These are phyloP conservation scores for Caloenas nicobarica DNA, from an alignment of 2,113 vertebrate genomes.

Conservation along the genomic window DNA sequence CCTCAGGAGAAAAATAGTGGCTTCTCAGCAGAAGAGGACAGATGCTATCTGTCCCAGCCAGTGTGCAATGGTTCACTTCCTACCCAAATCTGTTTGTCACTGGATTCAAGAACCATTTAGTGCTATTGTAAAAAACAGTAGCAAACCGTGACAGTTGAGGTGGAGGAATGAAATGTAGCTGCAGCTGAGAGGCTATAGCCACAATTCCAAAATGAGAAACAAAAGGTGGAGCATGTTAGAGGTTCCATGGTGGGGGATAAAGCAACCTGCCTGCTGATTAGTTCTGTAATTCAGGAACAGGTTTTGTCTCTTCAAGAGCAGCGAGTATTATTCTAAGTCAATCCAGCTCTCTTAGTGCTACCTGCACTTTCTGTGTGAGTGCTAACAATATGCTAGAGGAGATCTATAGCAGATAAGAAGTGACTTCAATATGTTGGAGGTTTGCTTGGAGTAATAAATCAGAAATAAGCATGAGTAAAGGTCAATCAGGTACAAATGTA, in stretches of 20 bases:
- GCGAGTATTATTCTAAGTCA: not conserved
- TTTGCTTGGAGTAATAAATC: not conserved
- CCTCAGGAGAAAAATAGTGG: not conserved
- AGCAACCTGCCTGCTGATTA: not conserved
- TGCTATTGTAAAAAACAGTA: not conserved
- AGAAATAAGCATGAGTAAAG: not conserved
- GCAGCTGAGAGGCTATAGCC: not conserved
- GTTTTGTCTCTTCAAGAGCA: not conserved
- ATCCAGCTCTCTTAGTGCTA: not conserved
- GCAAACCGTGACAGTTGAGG: fast-evolving
- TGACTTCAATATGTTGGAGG: not conserved
- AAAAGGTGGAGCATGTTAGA: not conserved
- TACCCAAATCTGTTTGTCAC: not conserved
- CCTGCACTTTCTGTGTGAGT: fast-evolving
- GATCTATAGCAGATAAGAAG: not conserved
- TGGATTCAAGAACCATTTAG: not conserved
- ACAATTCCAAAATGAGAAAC: not conserved
- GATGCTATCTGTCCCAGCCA: not conserved
- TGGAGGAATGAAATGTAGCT: not conserved
- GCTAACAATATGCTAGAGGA: not conserved
- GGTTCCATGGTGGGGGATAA: not conserved
- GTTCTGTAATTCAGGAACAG: not conserved
- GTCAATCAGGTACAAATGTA: not conserved
- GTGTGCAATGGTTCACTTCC: not conserved
- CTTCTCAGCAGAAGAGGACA: not conserved